Base-by-base conservation (phyloP, 2,797 vertebrate species). In the Periparus ater region DNA sequence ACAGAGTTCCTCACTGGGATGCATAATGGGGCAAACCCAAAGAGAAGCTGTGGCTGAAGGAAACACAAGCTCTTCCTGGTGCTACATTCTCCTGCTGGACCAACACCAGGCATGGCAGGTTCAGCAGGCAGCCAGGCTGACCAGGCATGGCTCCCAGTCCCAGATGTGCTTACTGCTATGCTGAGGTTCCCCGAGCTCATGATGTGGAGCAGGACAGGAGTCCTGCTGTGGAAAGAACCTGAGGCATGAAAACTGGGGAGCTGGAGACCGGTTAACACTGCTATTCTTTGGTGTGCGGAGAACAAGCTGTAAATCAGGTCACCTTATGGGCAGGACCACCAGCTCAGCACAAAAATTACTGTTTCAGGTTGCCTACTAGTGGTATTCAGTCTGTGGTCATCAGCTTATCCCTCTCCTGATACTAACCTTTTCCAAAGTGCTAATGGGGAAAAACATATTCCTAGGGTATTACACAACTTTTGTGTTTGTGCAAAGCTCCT, bases 221-320 rank as follows among this genome's bases (percentile, higher is more conserved):
- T 86, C 25, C 30, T 36, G 29, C 44, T 51, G 40, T 32, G 25
- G 10, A 20, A 91, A 42, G 30, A 94, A 76, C 45, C n/a, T 89
- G 47, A 65, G 11, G 14, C 17, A 36, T 0, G 2, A 18, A 83
- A 60, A 53, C 30, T 17, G 19, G 11, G 10, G 36, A 71, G 26
- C 18, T 0, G 1, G 29, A 63, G 32, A 57, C 32, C 0, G 0
- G 22, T 44, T 21, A 45, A 89, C 42, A 71, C 7, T 0, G 0
- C 27, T 26, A 29, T 13, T 54, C 68, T 61, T 50, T 38, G 38
- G 17, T 5, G 10, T 65, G 58, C 58, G 72, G 48, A 84, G 50
- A 80, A 47, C 12, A 50, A 74, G 40, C 17, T 71, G 65, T 22
- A 34, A 67, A 84, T 7, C 45, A 47, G 50, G 50, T 58, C 29